Conservation (phyloP, 2,797 vertebrate species). For the Gymnocypris eckloni region DNA sequence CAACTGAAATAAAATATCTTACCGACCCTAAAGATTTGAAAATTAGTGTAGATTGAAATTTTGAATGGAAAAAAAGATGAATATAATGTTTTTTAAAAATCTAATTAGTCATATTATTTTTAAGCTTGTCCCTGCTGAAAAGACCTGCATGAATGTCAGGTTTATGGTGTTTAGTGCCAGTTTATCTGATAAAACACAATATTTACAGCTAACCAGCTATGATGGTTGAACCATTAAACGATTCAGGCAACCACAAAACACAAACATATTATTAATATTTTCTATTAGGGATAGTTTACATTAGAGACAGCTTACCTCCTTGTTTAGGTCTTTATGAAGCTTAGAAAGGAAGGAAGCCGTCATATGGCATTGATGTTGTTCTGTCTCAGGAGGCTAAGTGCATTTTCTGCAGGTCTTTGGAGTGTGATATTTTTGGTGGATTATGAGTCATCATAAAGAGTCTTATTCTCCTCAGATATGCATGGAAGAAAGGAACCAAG, state of each 20-base stretch:
- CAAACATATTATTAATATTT: not conserved
- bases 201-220: not conserved
- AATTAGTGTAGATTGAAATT: not conserved
- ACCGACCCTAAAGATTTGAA: not conserved
- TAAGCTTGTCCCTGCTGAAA: not conserved
- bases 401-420: slow-evolving; percentile 28
- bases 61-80: not conserved
- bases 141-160: not conserved
- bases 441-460: slow-evolving; percentile 36
- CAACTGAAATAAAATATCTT: too few relatives aligned
- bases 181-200: not conserved
- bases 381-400: not conserved
- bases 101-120: not conserved
- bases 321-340: not conserved
- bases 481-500: slow-evolving; percentile 85
- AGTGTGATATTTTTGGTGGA: slow-evolving; percentile 40
- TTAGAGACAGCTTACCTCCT: not conserved
- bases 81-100: not conserved
- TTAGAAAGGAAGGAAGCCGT: not conserved
- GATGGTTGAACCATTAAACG: not conserved
- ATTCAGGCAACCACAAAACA: not conserved
- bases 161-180: not conserved
- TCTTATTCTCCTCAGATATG: slow-evolving; percentile 76
- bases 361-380: not conserved
- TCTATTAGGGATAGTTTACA: not conserved